Conservation (phyloP, 2,888 invertebrate species). For the Drosophila kanekoi region DNA sequence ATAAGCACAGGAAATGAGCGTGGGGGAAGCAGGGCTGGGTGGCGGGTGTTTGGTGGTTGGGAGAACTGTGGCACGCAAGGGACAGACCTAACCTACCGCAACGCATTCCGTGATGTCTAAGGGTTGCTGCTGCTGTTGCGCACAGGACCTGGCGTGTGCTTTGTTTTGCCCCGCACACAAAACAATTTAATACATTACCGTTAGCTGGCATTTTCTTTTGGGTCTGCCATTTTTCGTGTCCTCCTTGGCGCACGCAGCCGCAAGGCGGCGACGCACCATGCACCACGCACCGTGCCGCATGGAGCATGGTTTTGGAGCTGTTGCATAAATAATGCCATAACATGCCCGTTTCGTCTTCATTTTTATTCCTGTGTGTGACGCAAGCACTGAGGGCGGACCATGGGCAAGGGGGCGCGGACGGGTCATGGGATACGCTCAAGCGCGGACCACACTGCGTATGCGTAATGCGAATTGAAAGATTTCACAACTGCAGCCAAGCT, state of each 20-base stretch:
- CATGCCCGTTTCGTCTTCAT: constrained; percentile 54
- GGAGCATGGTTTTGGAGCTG: constrained; percentile 3
- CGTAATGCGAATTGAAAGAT: constrained; percentile 18
- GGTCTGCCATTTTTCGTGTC: constrained; percentile 50
- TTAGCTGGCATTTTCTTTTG: constrained; percentile 48
- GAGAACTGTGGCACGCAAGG: constrained; percentile 32
- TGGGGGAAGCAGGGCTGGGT: neutral
- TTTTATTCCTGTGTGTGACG: constrained; percentile 24
- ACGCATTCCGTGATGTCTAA: constrained; percentile 75
- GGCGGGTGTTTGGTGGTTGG: neutral
- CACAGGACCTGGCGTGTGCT: neutral
- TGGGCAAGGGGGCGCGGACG: neutral
- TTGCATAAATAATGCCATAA: constrained; percentile 71
- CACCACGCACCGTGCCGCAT: constrained; percentile 6
- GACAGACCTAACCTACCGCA: constrained; percentile 79
- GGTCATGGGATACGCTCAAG: neutral
- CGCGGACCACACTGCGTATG: constrained; percentile 31
- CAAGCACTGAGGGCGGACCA: neutral
- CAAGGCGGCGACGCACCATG: constrained; percentile 11
- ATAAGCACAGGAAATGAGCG: neutral
- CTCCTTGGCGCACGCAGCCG: constrained; percentile 27
- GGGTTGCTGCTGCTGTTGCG: constrained; percentile 62
- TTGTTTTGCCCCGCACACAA: constrained; percentile 24
- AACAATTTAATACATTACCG: constrained; percentile 60
- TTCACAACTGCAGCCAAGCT: constrained; percentile 9